These are phyloP conservation scores for Blennius ocellaris DNA, from an alignment of 2,113 vertebrate genomes.

Conservation along the genomic window DNA sequence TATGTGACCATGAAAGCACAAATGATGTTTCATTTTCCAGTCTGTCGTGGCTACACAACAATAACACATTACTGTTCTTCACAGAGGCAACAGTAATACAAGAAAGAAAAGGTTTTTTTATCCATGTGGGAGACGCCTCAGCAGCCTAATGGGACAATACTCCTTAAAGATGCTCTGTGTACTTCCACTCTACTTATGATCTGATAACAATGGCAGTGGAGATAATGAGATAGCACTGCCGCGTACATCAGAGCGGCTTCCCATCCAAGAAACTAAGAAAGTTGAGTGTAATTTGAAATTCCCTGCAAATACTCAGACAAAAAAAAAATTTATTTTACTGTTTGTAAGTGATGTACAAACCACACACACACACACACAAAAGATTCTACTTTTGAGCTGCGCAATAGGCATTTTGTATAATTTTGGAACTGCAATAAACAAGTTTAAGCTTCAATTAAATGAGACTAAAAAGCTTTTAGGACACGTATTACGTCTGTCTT, in stretches of 20 bases:
- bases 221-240: conserved; percentile 57
- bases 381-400: too few relatives aligned
- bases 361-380: too few relatives aligned
- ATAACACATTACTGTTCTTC: conserved; percentile 44
- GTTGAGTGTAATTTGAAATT: too few relatives aligned
- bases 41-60: conserved; percentile 63
- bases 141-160: conserved; percentile 50
- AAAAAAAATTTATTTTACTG: too few relatives aligned
- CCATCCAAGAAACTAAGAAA: conserved; percentile 21
- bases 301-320: too few relatives aligned
- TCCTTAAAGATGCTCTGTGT: conserved; percentile 42
- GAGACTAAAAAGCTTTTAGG: too few relatives aligned
- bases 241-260: conserved; percentile 13
- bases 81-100: conserved; percentile 49
- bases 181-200: conserved; percentile 45
- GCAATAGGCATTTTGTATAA: too few relatives aligned
- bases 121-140: conserved; percentile 39
- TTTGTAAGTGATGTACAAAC: too few relatives aligned
- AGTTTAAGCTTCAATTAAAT: too few relatives aligned
- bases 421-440: too few relatives aligned
- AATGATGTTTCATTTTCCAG: conserved; percentile 69
- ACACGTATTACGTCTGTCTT: too few relatives aligned
- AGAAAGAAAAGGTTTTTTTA: conserved; percentile 49
- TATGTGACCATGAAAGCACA: conserved; percentile 71
- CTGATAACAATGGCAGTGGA: conserved; percentile 37